phyloP scores from a whole-genome alignment of 2,888 invertebrate genomes.

The Halocaridina rubra region DNA sequence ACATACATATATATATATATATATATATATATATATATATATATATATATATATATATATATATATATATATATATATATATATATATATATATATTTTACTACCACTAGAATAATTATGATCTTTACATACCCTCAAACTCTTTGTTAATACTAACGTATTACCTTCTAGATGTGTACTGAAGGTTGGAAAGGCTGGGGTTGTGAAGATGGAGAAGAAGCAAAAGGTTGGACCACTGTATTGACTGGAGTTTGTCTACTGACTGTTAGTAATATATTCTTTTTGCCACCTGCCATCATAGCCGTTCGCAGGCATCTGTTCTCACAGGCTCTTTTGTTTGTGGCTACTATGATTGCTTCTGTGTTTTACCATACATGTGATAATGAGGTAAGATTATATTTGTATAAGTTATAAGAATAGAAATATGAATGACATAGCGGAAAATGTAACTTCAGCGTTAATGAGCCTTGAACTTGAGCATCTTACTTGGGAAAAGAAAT shows the following conservation, averaged over 20 bases:
- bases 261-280: conserved; percentile 69
- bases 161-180: conserved; percentile 34
- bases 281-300: conserved; percentile 68
- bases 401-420: no score
- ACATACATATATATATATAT: neutral
- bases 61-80: neutral
- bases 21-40: neutral
- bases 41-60: neutral
- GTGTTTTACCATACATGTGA: conserved; percentile 65
- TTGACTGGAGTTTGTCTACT: conserved; percentile 67
- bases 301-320: conserved; percentile 67
- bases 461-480: no score
- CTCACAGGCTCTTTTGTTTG: conserved; percentile 68
- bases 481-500: no score
- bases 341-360: conserved; percentile 70
- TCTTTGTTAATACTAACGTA: no score
- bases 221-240: conserved; percentile 65
- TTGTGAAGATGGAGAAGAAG: conserved; percentile 68
- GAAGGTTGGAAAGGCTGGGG: conserved; percentile 68
- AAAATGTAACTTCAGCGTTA: no score
- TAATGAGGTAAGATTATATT: conserved; percentile 65
- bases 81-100: neutral
- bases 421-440: no score
- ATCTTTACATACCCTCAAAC: neutral
- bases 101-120: neutral